These are phyloP conservation scores for Dynastes tityus DNA, from an alignment of 2,888 invertebrate species.

Conservation along the genomic window DNA sequence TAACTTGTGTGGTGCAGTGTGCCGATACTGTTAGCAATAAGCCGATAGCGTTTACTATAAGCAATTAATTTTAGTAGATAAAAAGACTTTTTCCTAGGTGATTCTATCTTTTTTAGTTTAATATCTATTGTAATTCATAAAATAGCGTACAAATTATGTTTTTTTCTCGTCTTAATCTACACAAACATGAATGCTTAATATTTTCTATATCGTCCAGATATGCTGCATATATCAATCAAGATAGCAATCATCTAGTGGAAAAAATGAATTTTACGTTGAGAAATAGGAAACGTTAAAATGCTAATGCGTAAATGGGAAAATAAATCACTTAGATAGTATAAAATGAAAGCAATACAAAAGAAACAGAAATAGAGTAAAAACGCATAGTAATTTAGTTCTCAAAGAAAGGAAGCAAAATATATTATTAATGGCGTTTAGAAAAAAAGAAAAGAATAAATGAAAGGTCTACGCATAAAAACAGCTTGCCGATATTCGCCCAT, in stretches of 20 bases:
- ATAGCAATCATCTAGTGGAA: not conserved
- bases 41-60: no score
- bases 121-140: no score
- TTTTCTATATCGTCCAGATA: not conserved
- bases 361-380: not conserved
- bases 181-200: not conserved
- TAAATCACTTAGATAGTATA: not conserved
- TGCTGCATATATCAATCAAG: not conserved
- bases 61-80: no score
- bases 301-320: not conserved
- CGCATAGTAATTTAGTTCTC: constrained; percentile 8
- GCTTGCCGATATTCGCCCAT: not conserved
- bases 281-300: not conserved
- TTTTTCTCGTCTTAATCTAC: not conserved
- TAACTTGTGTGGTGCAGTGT: no score
- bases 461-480: not conserved
- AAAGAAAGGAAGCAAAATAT: not conserved
- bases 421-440: constrained; percentile 4
- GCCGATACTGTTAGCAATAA: no score
- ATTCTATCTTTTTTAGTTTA: no score
- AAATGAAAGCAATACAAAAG: constrained; percentile 9
- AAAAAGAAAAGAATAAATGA: not conserved
- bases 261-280: not conserved
- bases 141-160: no score
- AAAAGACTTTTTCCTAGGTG: no score